Percentiles rank a stretch among this genome's conserved stretches.
Evolutionary conservation across 1,140 invertebrate genomes (phyloP).

Genomic region (Leptonema lineaticorne): DNA sequence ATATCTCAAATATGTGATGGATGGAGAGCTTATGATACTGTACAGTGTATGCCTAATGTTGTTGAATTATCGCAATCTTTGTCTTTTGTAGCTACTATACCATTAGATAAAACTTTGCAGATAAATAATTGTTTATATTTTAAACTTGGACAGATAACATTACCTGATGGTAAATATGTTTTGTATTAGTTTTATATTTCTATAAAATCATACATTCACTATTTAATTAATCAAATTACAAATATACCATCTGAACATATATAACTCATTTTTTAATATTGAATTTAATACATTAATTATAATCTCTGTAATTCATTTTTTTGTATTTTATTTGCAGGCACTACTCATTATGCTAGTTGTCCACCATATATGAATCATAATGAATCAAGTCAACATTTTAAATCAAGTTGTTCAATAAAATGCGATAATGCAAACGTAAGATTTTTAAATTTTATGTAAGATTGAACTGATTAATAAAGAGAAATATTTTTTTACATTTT

Average conservation of each 20-base stretch:
- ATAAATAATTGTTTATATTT: conserved; percentile 49
- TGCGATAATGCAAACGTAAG: conserved; percentile 55
- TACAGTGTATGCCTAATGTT: conserved; percentile 44
- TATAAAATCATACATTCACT: background rate
- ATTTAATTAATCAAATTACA: background rate
- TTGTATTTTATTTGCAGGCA: conserved; percentile 43
- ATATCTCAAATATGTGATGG: conserved; percentile 52
- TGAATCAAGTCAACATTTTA: conserved; percentile 49
- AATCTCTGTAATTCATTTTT: background rate
- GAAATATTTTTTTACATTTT: background rate
- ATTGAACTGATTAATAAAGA: background rate
- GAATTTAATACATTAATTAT: background rate
- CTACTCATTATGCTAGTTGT: conserved; percentile 53
- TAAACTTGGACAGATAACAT: conserved; percentile 44
- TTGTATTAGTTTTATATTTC: background rate
- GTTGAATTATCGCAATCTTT: conserved; percentile 45
- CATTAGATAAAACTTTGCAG: conserved; percentile 42
- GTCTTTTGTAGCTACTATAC: conserved; percentile 48
- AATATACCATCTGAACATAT: no score
- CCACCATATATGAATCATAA: conserved; percentile 43
- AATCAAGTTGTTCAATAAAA: conserved; percentile 54
- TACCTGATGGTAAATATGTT: background rate
- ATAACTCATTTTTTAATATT: background rate
- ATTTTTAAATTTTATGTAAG: no score
- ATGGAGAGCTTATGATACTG: conserved; percentile 47